Evolutionary conservation across 2,888 invertebrate species (phyloP).

Genomic region (Endomychus coccineus): DNA sequence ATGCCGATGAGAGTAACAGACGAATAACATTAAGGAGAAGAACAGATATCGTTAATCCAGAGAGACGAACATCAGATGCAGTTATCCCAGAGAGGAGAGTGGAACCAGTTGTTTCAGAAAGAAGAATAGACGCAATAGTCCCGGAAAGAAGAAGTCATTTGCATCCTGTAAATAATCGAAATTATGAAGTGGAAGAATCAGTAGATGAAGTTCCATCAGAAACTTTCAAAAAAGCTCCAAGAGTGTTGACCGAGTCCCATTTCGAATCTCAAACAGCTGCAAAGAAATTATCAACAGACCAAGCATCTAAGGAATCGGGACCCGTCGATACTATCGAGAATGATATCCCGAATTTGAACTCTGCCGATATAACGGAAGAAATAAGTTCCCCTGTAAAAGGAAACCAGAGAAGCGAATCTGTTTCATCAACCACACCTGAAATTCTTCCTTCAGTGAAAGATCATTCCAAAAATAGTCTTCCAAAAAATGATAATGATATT

Average conservation of each 20-base stretch:
- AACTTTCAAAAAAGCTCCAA: constrained; percentile 27
- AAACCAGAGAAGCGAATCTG: too few relatives aligned
- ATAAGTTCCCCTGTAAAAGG: too few relatives aligned
- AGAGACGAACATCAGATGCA: constrained; percentile 4
- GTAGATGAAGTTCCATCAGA: constrained; percentile 38
- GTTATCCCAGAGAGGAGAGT: too few relatives aligned
- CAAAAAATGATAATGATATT: constrained; percentile 10
- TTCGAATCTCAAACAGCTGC: constrained; percentile 31
- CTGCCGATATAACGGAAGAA: too few relatives aligned
- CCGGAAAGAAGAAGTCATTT: constrained; percentile 7
- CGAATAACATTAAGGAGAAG: constrained; percentile 25
- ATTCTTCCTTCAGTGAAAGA: too few relatives aligned
- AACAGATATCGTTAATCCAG: constrained; percentile 20
- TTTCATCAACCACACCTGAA: too few relatives aligned
- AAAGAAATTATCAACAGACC: constrained; percentile 4
- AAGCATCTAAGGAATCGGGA: too few relatives aligned
- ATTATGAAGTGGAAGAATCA: constrained; percentile 39
- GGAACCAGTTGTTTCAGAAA: too few relatives aligned
- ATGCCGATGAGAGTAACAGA: constrained; percentile 19
- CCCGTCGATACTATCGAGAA: too few relatives aligned
- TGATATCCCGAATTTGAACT: too few relatives aligned
- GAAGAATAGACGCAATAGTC: constrained; percentile 12
- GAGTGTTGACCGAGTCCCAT: constrained; percentile 35
- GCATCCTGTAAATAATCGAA: constrained; percentile 11
- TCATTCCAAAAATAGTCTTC: neutral